Conservation (phyloP, 2,888 invertebrate species). For the Melanostoma mellinum region DNA sequence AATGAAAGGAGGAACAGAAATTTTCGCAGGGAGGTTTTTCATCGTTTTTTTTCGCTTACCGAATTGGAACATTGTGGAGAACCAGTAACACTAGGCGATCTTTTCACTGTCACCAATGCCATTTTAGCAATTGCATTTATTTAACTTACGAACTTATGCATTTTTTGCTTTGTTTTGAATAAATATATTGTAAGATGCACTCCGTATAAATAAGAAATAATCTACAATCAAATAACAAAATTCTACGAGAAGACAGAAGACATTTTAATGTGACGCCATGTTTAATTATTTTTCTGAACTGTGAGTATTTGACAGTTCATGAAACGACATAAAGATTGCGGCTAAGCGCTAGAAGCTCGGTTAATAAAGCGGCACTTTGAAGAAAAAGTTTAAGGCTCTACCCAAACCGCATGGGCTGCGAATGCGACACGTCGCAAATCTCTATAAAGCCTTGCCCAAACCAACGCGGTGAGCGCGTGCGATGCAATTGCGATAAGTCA, state of each 20-base stretch:
- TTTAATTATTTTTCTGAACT: conserved; percentile 74
- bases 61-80: conserved; percentile 83
- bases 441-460: too few species aligned
- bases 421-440: too few species aligned
- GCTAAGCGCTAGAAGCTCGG: conserved; percentile 31
- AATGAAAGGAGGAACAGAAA: conserved; percentile 62
- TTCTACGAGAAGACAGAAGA: conserved; percentile 72
- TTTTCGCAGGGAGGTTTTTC: conserved; percentile 61
- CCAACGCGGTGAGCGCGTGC: too few species aligned
- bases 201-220: conserved; percentile 69
- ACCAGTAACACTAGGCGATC: conserved; percentile 88
- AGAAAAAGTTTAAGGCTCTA: too few species aligned
- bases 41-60: conserved; percentile 77
- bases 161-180: conserved; percentile 54
- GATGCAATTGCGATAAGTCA: too few species aligned
- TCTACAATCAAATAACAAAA: conserved; percentile 72
- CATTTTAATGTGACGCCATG: conserved; percentile 79
- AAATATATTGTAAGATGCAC: conserved; percentile 64
- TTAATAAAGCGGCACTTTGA: too few species aligned
- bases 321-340: conserved; percentile 3
- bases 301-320: conserved; percentile 57
- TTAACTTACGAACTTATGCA: conserved; percentile 64
- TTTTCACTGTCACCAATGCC: conserved; percentile 89
- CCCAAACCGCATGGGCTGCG: too few species aligned
- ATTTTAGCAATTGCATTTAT: conserved; percentile 79